These are phyloP conservation scores for Hypomesus transpacificus DNA, from an alignment of 2,113 vertebrate species.

Conservation along the genomic window DNA sequence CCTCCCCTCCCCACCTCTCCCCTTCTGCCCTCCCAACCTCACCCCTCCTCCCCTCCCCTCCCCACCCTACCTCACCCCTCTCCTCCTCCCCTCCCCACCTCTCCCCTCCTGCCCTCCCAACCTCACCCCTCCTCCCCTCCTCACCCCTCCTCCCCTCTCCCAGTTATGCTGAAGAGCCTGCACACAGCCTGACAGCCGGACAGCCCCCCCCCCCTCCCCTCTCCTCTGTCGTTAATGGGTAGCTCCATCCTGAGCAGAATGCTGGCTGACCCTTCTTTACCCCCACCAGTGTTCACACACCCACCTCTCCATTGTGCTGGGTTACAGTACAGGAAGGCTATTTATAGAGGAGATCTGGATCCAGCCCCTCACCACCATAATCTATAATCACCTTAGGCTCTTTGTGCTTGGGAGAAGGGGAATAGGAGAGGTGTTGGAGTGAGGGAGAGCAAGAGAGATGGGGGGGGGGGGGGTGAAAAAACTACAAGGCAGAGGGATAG, in stretches of 20 bases:
- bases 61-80: too few relatives aligned
- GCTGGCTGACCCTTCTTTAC: constrained; percentile 7
- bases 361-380: constrained; percentile 43
- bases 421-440: neutral
- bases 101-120: too few relatives aligned
- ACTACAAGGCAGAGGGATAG: constrained; percentile 45
- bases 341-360: constrained; percentile 58
- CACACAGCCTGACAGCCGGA: constrained; percentile 13
- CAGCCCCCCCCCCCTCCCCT: constrained; percentile 5
- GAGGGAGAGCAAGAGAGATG: constrained; percentile 33
- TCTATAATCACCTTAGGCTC: constrained; percentile 59
- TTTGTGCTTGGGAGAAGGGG: constrained; percentile 28
- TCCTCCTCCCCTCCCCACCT: too few relatives aligned
- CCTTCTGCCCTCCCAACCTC: too few relatives aligned
- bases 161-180: too few relatives aligned
- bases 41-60: too few relatives aligned
- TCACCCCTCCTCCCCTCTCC: neutral
- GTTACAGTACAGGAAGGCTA: constrained; percentile 53
- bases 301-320: constrained; percentile 22
- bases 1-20: too few relatives aligned
- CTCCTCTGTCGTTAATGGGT: constrained; percentile 4
- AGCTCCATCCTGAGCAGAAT: constrained; percentile 10
- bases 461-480: constrained; percentile 52
- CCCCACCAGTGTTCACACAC: constrained; percentile 11
- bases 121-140: neutral